Base-by-base conservation (phyloP, 2,888 invertebrate genomes). In the Plagodis dolabraria region DNA sequence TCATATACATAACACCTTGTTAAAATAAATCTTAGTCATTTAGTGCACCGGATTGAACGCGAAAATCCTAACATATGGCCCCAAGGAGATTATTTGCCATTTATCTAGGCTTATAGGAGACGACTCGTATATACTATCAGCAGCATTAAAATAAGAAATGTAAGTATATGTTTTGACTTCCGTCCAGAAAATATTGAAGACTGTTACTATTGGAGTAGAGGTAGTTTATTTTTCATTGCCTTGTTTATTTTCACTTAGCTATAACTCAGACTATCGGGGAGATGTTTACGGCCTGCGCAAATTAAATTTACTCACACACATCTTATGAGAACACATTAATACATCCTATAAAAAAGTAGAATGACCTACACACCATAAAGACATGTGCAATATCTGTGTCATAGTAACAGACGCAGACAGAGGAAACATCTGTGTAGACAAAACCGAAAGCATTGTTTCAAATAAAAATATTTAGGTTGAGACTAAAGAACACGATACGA, bases 321-420 rank as follows among this genome's bases (percentile, higher is more conserved):
- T 5, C 10, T 22, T 12, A 35, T 36, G 11, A 47, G 35, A 47
- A 42, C 57, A 61, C 4, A 22, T 22, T 51, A 42, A 34, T 33
- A 65, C 61, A 61, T 35, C 12, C 43, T 51, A 34, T 50, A 54
- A 50, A 65, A 63, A 68, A 65, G 63, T 34, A 61, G 63, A 63
- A 60, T 60, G 63, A 61, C 60, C 64, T 63, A 64, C 57, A 66
- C 63, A 62, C 35, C 45, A 35, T 22, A 42, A 40, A 50, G 45
- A 71, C 74, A 77, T 69, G 68, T 77, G 74, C 72, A 73, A 56
- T 65, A 78, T 72, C 68, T 74, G 68, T 79, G 79, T 78, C 76
- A 76, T 56, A 75, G 65, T 54, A 70, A 69, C 68, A 69, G 65
- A 63, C 63, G 65, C 68, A 72, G 68, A 70, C 69, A 22, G 55